phyloP scores from a whole-genome alignment of 2,888 invertebrate genomes.

The Nezara viridula region DNA sequence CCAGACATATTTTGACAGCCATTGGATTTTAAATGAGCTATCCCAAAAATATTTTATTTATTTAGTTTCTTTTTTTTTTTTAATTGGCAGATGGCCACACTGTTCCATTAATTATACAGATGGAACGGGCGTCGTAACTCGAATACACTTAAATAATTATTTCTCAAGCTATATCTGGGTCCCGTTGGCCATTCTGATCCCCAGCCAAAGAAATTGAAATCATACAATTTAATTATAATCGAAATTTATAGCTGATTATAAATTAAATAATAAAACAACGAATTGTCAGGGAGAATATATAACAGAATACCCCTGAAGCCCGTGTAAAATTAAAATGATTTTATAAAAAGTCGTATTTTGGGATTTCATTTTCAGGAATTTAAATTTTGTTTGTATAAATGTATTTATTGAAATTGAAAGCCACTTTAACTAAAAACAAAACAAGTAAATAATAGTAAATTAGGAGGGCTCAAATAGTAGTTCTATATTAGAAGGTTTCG shows the following conservation, averaged over 20 bases:
- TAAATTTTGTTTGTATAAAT: too few species aligned
- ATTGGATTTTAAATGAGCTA: constrained; percentile 1
- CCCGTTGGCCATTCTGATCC: not conserved
- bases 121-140: constrained; percentile 23
- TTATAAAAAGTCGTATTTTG: too few species aligned
- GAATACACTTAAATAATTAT: constrained; percentile 32
- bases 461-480: too few species aligned
- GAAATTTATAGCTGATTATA: not conserved
- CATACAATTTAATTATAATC: not conserved
- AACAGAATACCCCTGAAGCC: not conserved
- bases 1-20: not conserved
- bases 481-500: too few species aligned
- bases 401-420: too few species aligned
- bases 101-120: constrained; percentile 21
- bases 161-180: constrained; percentile 28
- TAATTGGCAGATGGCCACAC: not conserved
- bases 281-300: not conserved
- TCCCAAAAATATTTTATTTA: constrained; percentile 15
- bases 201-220: not conserved
- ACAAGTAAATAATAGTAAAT: too few species aligned
- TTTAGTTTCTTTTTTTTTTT: not conserved
- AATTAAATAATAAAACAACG: not conserved
- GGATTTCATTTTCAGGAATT: too few species aligned
- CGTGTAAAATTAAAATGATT: not conserved
- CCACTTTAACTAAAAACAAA: too few species aligned